Base-by-base conservation (phyloP, 2,113 vertebrate genomes). In the Strix aluco region DNA sequence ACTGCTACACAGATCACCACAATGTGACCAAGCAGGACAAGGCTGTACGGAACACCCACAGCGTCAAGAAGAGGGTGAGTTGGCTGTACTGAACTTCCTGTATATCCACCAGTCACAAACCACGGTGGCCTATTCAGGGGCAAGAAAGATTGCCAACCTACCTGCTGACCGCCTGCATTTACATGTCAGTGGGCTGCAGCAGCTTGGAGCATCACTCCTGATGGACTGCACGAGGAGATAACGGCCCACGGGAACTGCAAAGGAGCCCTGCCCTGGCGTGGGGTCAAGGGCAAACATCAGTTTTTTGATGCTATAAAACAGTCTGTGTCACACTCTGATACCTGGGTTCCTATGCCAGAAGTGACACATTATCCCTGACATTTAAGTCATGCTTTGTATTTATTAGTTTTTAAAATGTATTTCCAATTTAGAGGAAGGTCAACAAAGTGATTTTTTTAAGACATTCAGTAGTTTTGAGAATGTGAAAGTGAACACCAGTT, bases 271-370 rank as follows among this genome's bases (percentile, higher is more conserved):
- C 34, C 21, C 51, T 40, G 26, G 20, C 5, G 0, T 15, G 6
- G 20, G 29, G 26, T 6, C 26, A 67, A 20, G 14, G 44, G 23
- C 20, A 11, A 57, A 30, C 2, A 0, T n/a, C 2, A 0, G 32
- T 13, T 10, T 61, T 18, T 7, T 13, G 36, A 51, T 16, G 42
- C 47, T 54, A 11, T 11, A 9, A 58, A 29, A 34, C 30, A n/a
- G 21, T 5, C 30, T 8, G 38, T 15, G 34, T 27, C 54, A 26
- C 36, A 32, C 54, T 29, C 47, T 5, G 21, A 12, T 12, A 21
- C 6, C 9, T 4, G 32, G 14, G 13, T 25, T 73, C 40, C 62
- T 46, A 1, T 13, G 29, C 22, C 38, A 65, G 38, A 40, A 22
- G 62, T 8, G 23, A 46, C 6, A 22, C 1, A 0, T 63, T 16